Base-by-base conservation (phyloP, 2,888 invertebrate species). In the Capitulum mitella region DNA sequence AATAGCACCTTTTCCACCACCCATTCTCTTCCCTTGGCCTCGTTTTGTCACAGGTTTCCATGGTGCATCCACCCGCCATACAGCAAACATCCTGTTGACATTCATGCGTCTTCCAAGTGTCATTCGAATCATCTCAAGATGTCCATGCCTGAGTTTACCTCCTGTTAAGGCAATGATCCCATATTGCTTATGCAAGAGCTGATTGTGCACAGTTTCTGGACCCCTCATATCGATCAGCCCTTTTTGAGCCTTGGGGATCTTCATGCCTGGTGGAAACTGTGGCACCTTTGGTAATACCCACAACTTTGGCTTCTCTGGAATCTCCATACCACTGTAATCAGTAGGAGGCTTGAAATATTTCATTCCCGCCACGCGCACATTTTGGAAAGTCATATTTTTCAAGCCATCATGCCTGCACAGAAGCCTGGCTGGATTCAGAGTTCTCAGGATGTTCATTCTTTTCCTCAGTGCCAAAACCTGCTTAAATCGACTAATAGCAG, bases 1-100 rank as follows among this genome's bases (percentile, higher is more conserved):
- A 80, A 99, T 97, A 0, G 91, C 88, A 14, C 95, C 96, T 89
- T 99, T 99, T 26, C 98, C 98, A 82, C 97, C 96, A 16, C 98
- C 98, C 94, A 97, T 95, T 83, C 95, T 88, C 82, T 92, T 91
- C 0, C 98, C 98, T 85, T 92, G 92, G 0, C 94, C 93, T 88
- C 90, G 85, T 80, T 92, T 94, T 0, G 95, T 94, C 19, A 97
- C 87, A 0, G 98, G 93, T 84, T 98, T 96, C 98, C 98, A 99
- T 0, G 98, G 97, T 0, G 95, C 88, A 83, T 96, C 95, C 0
- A 99, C 88, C 83, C 99, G 89, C 97, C 98, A 99, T 48, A 95
- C 88, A 0, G 97, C 95, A 89, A 98, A 99, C 92, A 94, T 94
- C 83, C 90, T 89, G 81, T 89, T 90, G 34, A 89, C 86, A 83